Base-by-base conservation (phyloP, 2,888 invertebrate species). In the Drosophila borealis region DNA sequence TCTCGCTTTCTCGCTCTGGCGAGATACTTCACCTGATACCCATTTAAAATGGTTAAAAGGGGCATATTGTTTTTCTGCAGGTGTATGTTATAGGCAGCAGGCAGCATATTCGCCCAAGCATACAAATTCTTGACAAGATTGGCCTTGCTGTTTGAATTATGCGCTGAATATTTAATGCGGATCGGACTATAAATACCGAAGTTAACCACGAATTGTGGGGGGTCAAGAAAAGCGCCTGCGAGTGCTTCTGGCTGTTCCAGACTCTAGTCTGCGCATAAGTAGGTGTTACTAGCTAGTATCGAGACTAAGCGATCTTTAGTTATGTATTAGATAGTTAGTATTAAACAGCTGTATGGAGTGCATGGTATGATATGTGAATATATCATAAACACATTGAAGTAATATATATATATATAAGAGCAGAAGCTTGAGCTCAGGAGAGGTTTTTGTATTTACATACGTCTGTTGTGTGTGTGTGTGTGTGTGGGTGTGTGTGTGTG, bases 381-480 rank as follows among this genome's bases (percentile, higher is more conserved):
- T 45, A 72, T 53, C 45, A 73, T 73, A 55, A n/a, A 21, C 39
- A 63, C 50, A 61, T 49, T 62, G 37, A 59, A 42, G 21, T 66
- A 59, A 49, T 48, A 57, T 60, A n/a, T n/a, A n/a, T n/a, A 41
- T 57, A 51, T 62, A 74, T 11, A 8, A 37, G 45, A 64, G 60
- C 36, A 74, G 63, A 64, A 60, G 64, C 70, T 74, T 69, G 64
- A 65, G 75, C 75, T 70, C 57, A 49, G 53, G 36, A 70, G 49
- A 62, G 29, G 48, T 34, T 25, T 44, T 25, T 42, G 46, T 67
- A 71, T 63, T n/a, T 75, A 65, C 59, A 76, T 57, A 34, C n/a
- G 14, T 61, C 46, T 25, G 19, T 21, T 48, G 37, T 37, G 14
- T 48, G 48, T 48, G 17, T 50, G 19, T 63, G 11, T 46, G 13